phyloP scores from a whole-genome alignment of 2,797 vertebrate species.

The Xenentodon cancila region DNA sequence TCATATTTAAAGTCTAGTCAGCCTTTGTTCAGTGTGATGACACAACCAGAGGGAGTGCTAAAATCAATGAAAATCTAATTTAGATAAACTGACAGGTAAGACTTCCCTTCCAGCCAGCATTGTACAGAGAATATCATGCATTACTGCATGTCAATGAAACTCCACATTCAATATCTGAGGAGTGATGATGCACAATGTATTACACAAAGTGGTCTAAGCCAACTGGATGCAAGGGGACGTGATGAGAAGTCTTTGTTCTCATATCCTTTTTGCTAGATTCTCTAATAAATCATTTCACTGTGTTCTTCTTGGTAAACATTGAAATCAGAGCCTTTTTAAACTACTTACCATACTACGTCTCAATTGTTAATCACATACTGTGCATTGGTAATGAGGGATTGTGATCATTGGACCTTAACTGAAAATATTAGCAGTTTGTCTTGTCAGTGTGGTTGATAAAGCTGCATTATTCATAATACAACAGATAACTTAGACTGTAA shows the following conservation, averaged over 20 bases:
- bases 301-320: conserved; percentile 10
- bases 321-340: conserved; percentile 23
- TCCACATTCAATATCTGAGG: conserved; percentile 43
- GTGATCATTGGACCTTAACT: conserved; percentile 10
- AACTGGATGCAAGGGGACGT: conserved; percentile 12
- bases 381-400: conserved; percentile 14
- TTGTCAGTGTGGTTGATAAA: too few relatives aligned
- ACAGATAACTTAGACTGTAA: not conserved
- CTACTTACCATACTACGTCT: not conserved
- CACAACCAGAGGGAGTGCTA: conserved; percentile 30
- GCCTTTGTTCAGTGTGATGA: conserved; percentile 35
- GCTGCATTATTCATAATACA: not conserved
- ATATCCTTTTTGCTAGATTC: conserved; percentile 10
- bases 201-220: conserved; percentile 21
- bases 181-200: conserved; percentile 44
- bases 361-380: conserved; percentile 17
- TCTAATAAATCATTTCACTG: conserved; percentile 29
- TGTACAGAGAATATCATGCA: conserved; percentile 19
- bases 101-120: conserved; percentile 21
- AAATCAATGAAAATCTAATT: conserved; percentile 69
- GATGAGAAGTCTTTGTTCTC: conserved; percentile 17
- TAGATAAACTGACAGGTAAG: conserved; percentile 62
- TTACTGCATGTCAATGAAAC: conserved; percentile 35
- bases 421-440: conserved; percentile 8
- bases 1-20: conserved; percentile 54